A percentile compares a stretch with the other conserved stretches of the same genome.
Evolutionary conservation across 2,113 vertebrate species (phyloP).

Genomic region (Rynchops niger): DNA sequence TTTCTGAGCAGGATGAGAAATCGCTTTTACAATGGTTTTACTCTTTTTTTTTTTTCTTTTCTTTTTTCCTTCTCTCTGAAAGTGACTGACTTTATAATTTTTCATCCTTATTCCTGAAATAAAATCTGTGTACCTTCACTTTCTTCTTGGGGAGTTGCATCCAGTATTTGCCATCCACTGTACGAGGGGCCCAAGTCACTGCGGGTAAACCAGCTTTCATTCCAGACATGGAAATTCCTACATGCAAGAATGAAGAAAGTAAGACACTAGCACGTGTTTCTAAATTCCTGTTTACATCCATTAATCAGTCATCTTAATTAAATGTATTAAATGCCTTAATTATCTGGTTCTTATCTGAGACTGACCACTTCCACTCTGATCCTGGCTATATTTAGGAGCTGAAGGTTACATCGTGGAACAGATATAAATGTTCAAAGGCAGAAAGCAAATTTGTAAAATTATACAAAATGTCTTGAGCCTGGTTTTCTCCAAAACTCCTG

Average conservation of each 20-base stretch:
- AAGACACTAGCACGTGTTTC: background rate
- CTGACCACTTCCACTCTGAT: background rate
- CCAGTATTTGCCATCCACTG: slow-evolving; percentile 91
- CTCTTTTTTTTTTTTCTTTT: background rate
- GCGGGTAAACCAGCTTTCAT: slow-evolving; percentile 90
- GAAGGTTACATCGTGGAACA: background rate
- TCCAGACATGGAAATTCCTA: slow-evolving; percentile 98
- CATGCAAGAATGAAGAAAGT: background rate
- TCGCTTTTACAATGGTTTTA: background rate
- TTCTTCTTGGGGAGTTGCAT: slow-evolving; percentile 92
- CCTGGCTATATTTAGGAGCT: background rate
- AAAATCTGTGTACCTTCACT: slow-evolving; percentile 85
- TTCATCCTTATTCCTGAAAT: background rate
- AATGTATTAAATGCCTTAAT: background rate
- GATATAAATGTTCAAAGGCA: background rate
- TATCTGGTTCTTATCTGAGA: background rate
- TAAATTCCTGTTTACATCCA: background rate
- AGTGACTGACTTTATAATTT: background rate
- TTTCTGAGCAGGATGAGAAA: background rate
- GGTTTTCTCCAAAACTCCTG: background rate
- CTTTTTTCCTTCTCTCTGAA: background rate
- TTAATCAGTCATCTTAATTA: background rate
- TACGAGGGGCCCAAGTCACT: slow-evolving; percentile 81
- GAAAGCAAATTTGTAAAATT: background rate
- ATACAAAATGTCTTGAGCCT: background rate